Base-by-base conservation (phyloP, 2,797 vertebrate species). In the Callimico goeldii region DNA sequence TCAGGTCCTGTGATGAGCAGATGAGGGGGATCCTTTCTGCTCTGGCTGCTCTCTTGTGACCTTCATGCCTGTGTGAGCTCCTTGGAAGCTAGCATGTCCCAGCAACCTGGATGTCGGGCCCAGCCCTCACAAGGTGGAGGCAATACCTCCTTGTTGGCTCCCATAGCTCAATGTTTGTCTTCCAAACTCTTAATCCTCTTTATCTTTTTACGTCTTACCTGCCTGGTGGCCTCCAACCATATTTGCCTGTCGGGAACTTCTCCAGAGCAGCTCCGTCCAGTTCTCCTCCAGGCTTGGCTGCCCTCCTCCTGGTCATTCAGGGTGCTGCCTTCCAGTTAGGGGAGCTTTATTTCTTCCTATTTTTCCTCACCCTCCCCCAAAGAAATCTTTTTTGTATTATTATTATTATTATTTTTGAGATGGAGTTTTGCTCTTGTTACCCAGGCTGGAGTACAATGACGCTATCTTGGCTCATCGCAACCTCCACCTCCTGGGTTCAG, bases 181-280 rank as follows among this genome's bases (percentile, higher is more conserved):
- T 52, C 83, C 89, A 88, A 36, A 82, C 36, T 87, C 96, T 64
- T 94, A 64, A 95, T 85, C 84, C 80, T 92, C 88, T 55, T 96
- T 76, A 92, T 92, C 97, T 83, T 83, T 91, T 94, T 50, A 70
- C 90, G 50, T 61, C 94, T 95, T 88, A 93, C 72, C 80, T 90
- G 77, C 92, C 67, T 36, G 70, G 57, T 19, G 52, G 77, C 93
- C 94, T 89, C 83, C 61, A 8, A 46, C 39, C 30, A 2, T 30
- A 33, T n/a, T 64, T 28, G 48, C 33, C 80, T 0, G 8, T 12
- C 39, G 48, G 80, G 72, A 48, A 2, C 22, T 5, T 61, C 86
- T 70, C 83, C 17, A 9, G 67, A 48, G 46, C 1, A 0, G 36
- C 72, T 73, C 46, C 39, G 12, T 70, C 26, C 13, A 36, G 43